Base-by-base conservation (phyloP, 2,888 invertebrate species). In the Sisyra terminalis region DNA sequence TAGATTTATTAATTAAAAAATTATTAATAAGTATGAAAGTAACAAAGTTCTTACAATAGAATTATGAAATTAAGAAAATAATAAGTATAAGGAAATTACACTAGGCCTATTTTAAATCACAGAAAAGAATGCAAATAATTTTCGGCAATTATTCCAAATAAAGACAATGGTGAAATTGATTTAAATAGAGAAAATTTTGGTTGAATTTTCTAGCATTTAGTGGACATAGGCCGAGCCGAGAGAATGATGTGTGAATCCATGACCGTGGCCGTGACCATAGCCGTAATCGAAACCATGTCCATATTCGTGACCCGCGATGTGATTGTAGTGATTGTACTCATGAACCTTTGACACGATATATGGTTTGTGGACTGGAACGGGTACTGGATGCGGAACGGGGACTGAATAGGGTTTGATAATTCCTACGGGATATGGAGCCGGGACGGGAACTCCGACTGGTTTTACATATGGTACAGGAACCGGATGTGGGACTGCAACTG, bases 401-500 rank as follows among this genome's bases (percentile, higher is more conserved):
- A 43, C 43, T 1, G 43, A 15, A 24, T 16, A 29, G 9, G 43
- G 43, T 29, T 38, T 38, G 10, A 29, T 24, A 16, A 43, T 38
- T 17, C 15, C 18, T 1, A 43, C 43, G n/a, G 43, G 29, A n/a
- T 37, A 43, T 11, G 43, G 43, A n/a, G 37, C 37, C 8, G 43
- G 38, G n/a, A 34, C 32, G 5, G 29, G 43, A 3, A 43, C 38
- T n/a, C 35, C 35, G 6, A 38, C n/a, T 14, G 37, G 43, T 43
- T 43, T 43, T 6, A 16, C 29, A 3, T 38, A 37, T 8, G 43
- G 37, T 11, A 43, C 43, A 10, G 37, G 32, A 16, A 43, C 37
- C 1, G 43, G 43, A 42, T 53, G 52, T 29, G 59, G 67, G 0
- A 67, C 66, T 1, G 43, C 11, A 6, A 43, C 43, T 2, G 43